A percentile compares a stretch with the other conserved stretches of the same genome.
Conservation (phyloP, 2,797 vertebrate species). For the Gymnopithys bicolor region DNA sequence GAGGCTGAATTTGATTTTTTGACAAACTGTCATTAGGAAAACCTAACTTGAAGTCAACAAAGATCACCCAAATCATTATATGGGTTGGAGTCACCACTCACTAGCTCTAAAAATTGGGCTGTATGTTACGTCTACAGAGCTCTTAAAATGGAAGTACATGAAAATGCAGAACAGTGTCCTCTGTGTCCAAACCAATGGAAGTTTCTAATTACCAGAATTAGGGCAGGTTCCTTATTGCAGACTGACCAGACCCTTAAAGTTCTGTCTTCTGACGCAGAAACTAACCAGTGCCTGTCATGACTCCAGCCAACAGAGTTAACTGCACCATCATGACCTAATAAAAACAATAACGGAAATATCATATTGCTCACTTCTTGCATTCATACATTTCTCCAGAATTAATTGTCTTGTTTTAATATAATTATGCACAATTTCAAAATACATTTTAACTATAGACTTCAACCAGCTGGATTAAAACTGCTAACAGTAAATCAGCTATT, state of each 20-base stretch:
- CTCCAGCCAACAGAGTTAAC: conserved; percentile 88
- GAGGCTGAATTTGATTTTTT: not conserved
- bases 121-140: not conserved
- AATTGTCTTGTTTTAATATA: not conserved
- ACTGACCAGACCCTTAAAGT: conserved; percentile 85
- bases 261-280: conserved; percentile 85
- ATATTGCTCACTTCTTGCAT: not conserved
- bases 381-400: not conserved
- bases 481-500: not conserved
- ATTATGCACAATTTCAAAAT: not conserved
- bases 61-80: not conserved
- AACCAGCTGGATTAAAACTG: not conserved
- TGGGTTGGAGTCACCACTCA: not conserved
- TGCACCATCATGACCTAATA: conserved; percentile 85
- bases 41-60: not conserved
- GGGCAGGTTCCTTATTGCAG: conserved; percentile 67
- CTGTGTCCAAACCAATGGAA: not conserved
- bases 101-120: not conserved
- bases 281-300: conserved; percentile 82
- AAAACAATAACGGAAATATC: not conserved
- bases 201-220: conserved; percentile 82
- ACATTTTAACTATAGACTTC: not conserved
- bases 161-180: not conserved
- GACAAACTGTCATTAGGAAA: not conserved
- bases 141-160: not conserved